A percentile compares a stretch with the other conserved stretches of the same genome.
Evolutionary conservation across 2,113 vertebrate genomes (phyloP).

Genomic region (Rousettus leschenaultii): DNA sequence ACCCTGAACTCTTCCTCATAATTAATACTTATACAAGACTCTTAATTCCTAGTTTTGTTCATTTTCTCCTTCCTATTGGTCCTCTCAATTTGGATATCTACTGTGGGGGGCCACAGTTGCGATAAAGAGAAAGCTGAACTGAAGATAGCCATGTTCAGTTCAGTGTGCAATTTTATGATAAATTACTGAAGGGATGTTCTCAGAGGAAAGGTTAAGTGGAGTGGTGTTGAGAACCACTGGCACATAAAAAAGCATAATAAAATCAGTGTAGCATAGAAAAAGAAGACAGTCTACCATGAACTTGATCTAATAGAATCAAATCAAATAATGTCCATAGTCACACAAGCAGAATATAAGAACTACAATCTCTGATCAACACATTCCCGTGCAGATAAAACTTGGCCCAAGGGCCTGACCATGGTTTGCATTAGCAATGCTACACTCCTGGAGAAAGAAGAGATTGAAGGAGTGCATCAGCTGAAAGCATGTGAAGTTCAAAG

Average conservation of each 20-base stretch:
- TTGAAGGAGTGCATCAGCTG: constrained; percentile 76
- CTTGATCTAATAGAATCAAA: constrained; percentile 70
- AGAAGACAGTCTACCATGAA: constrained; percentile 58
- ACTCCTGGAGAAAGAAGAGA: constrained; percentile 66
- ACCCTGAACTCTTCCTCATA: neutral
- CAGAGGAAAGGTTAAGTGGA: constrained; percentile 58
- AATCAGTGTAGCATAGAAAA: constrained; percentile 60
- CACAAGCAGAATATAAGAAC: constrained; percentile 49
- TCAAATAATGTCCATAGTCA: constrained; percentile 63
- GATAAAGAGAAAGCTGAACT: neutral
- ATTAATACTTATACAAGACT: neutral
- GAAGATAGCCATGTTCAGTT: neutral
- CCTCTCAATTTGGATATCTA: neutral
- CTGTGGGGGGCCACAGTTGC: neutral
- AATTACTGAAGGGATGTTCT: constrained; percentile 20
- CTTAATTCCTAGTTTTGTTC: neutral
- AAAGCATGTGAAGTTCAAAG: constrained; percentile 79
- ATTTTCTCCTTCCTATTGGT: neutral
- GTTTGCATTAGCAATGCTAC: constrained; percentile 74
- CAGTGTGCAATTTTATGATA: neutral
- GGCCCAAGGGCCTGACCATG: constrained; percentile 68
- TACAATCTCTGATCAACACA: constrained; percentile 75
- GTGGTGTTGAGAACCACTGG: constrained; percentile 29
- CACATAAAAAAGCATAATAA: constrained; percentile 68
- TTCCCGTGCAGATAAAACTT: constrained; percentile 75